A percentile compares a stretch with the other conserved stretches of the same genome.
phyloP scores from a whole-genome alignment of 2,797 vertebrate genomes.

The Huso huso region DNA sequence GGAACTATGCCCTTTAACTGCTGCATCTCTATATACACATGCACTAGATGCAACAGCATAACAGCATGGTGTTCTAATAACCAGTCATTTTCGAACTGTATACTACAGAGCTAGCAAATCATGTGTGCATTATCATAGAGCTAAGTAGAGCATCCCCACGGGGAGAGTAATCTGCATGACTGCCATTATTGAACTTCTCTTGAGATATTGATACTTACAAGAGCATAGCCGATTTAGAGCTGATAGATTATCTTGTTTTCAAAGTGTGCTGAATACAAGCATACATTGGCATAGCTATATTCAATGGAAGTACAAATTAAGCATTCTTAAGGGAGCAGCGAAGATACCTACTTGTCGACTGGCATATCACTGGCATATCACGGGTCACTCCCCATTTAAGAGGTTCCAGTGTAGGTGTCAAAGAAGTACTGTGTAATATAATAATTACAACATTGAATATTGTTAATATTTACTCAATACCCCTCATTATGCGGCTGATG shows the following conservation, averaged over 20 bases:
- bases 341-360: background rate
- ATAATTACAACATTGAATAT: background rate
- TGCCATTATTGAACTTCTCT: conserved; percentile 7
- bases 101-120: background rate
- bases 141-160: conserved; percentile 1
- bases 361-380: background rate
- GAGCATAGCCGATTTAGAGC: conserved; percentile 2
- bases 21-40: background rate
- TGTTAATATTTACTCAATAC: too few species aligned
- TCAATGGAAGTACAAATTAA: background rate
- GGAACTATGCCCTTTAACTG: too few species aligned
- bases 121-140: background rate
- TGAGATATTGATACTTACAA: conserved; percentile 5
- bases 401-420: background rate
- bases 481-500: too few species aligned
- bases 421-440: background rate
- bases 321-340: background rate
- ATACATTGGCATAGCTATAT: background rate
- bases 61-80: background rate
- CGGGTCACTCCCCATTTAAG: background rate
- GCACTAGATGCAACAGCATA: background rate
- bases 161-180: conserved; percentile 15
- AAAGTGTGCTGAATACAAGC: conserved; percentile 1
- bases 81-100: background rate
- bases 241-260: conserved; percentile 4